Conservation (phyloP, 2,113 vertebrate genomes). For the Cheirogaleus medius region DNA sequence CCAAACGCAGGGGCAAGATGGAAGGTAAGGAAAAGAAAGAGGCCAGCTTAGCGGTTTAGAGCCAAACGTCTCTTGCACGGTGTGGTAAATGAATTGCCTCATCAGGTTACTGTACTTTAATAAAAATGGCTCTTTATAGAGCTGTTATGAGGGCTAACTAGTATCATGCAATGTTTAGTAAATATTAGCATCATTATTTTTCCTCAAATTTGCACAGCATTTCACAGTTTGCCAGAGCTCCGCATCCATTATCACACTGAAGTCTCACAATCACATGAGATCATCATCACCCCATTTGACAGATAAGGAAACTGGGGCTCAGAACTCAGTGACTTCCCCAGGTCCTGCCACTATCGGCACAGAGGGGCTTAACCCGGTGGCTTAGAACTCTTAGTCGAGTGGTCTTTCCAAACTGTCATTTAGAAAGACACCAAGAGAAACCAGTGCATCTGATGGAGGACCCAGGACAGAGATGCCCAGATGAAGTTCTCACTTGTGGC, state of each 20-base stretch:
- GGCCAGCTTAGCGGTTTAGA: neutral
- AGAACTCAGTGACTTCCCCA: neutral
- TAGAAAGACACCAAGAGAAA: neutral
- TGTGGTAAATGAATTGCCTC: neutral
- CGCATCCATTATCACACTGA: neutral
- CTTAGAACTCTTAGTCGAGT: neutral
- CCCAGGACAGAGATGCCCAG: neutral
- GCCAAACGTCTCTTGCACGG: neutral
- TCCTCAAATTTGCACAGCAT: neutral
- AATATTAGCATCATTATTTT: neutral
- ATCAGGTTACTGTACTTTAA: neutral
- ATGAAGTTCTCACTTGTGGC: neutral
- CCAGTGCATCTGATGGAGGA: neutral
- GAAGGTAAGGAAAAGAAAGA: neutral
- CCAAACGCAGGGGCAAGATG: neutral
- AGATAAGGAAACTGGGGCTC: neutral
- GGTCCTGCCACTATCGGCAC: neutral
- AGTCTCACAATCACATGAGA: neutral
- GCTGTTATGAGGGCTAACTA: neutral
- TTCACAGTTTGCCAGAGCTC: neutral
- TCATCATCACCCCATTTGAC: neutral
- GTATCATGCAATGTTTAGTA: neutral
- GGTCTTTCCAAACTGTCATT: neutral
- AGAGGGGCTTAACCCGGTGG: neutral
- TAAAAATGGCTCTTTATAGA: neutral